Conservation (phyloP, 64 coral and sea anemone species). For the Catalaphyllia jardinei region DNA sequence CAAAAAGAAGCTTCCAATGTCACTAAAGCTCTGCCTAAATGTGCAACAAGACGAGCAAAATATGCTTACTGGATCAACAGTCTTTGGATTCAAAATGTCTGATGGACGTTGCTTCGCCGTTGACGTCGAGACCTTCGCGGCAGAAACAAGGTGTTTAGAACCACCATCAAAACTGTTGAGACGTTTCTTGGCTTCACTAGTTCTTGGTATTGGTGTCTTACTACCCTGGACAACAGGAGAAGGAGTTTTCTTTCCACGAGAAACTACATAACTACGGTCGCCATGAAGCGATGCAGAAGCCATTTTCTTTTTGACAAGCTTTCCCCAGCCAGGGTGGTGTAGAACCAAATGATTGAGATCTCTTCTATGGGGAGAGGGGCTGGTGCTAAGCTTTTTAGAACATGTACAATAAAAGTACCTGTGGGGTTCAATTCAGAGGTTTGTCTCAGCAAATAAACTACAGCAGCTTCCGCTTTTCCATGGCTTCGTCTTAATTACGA, state of each 20-base stretch:
- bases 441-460: too few species aligned
- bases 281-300: slow-evolving; percentile 51
- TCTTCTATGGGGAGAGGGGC: not conserved
- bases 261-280: slow-evolving; percentile 56
- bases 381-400: too few species aligned
- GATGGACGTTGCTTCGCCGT: slow-evolving; percentile 78
- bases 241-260: slow-evolving; percentile 64
- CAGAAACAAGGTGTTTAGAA: slow-evolving; percentile 60
- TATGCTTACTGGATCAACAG: slow-evolving; percentile 81
- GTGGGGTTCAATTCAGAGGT: too few species aligned
- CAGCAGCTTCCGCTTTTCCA: too few species aligned
- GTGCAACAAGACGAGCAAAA: not conserved
- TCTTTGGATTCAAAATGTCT: slow-evolving; percentile 92
- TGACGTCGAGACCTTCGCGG: slow-evolving; percentile 31
- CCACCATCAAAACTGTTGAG: slow-evolving; percentile 73
- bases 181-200: slow-evolving; percentile 61
- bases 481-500: too few species aligned
- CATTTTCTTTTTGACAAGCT: slow-evolving; percentile 12
- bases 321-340: not conserved
- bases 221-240: slow-evolving; percentile 50
- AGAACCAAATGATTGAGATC: not conserved
- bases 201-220: slow-evolving; percentile 41
- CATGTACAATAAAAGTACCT: too few species aligned
- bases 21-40: not conserved
- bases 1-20: not conserved